Conservation (phyloP, 2,113 vertebrate genomes). For the Helogale parvula region DNA sequence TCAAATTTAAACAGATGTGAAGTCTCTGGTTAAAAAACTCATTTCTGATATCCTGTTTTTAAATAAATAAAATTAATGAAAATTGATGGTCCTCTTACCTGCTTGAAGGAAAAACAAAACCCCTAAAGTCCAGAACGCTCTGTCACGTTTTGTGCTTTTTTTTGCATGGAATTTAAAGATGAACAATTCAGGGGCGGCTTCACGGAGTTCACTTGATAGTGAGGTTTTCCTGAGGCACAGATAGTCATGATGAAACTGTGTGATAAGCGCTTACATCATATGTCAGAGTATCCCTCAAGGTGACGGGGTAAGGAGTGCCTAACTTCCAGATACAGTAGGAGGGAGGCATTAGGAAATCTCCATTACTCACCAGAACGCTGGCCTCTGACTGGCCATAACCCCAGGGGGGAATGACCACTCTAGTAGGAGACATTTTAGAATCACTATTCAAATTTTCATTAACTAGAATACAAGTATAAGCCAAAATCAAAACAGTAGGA, state of each 20-base stretch:
- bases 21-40: background rate
- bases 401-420: too few species aligned
- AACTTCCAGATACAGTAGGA: too few species aligned
- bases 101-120: conserved; percentile 61
- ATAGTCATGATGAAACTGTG: background rate
- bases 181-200: background rate
- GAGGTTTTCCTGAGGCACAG: background rate
- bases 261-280: background rate
- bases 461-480: background rate
- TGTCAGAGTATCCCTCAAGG: background rate
- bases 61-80: conserved; percentile 60
- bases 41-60: background rate
- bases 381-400: too few species aligned
- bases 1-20: background rate
- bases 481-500: background rate
- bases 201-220: background rate
- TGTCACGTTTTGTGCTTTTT: conserved; percentile 67
- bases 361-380: background rate
- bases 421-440: background rate
- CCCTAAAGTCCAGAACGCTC: conserved; percentile 69
- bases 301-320: background rate
- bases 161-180: conserved; percentile 54
- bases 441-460: background rate
- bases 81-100: conserved; percentile 47
- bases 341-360: too few species aligned